Conservation (phyloP, 2,113 vertebrate genomes). For the Cynoglossus semilaevis region DNA sequence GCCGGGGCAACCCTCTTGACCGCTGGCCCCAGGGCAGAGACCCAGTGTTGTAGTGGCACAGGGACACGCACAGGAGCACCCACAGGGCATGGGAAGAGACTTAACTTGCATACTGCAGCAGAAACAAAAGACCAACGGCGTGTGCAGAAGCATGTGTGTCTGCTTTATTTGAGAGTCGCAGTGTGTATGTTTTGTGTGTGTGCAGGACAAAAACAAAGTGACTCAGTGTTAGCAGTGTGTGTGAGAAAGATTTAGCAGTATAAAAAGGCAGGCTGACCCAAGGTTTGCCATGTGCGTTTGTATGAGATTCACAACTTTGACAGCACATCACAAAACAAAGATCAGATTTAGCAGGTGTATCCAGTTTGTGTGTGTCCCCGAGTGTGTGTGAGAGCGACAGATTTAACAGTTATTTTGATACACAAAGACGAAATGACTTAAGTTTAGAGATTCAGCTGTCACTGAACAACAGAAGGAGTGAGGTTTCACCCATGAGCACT, state of each 20-base stretch:
- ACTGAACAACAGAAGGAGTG: constrained; percentile 27
- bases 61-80: too few species aligned
- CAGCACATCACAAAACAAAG: constrained; percentile 69
- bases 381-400: constrained; percentile 6
- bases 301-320: constrained; percentile 79
- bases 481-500: constrained; percentile 30
- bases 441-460: constrained; percentile 41
- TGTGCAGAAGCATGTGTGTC: constrained; percentile 44
- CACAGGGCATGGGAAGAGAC: constrained; percentile 83
- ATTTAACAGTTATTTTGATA: constrained; percentile 41
- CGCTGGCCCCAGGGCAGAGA: constrained; percentile 80
- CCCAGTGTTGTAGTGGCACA: constrained; percentile 86
- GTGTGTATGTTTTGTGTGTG: constrained; percentile 56
- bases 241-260: constrained; percentile 65
- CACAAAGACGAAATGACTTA: constrained; percentile 54
- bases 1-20: constrained; percentile 86
- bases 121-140: constrained; percentile 68
- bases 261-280: constrained; percentile 71
- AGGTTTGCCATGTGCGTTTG: constrained; percentile 57
- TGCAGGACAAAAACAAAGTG: constrained; percentile 60
- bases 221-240: constrained; percentile 61
- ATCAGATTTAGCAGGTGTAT: constrained; percentile 61
- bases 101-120: constrained; percentile 59
- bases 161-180: constrained; percentile 46
- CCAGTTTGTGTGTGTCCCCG: constrained; percentile 30